These are phyloP conservation scores for Calephelis perditalis DNA, from an alignment of 2,888 invertebrate genomes.

Conservation along the genomic window DNA sequence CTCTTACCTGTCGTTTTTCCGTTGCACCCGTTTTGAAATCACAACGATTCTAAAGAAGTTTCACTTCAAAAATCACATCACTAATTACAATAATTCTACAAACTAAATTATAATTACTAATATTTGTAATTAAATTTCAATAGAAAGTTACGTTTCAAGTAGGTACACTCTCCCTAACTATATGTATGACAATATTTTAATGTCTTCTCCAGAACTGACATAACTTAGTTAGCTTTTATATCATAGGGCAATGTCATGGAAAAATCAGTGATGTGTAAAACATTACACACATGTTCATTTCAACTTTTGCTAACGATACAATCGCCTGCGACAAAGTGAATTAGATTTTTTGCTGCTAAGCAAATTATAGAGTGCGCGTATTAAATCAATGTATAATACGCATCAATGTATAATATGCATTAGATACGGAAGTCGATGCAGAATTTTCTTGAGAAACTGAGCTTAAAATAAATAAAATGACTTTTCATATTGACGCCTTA, in stretches of 20 bases:
- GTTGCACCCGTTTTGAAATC: too few relatives aligned
- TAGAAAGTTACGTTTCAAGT: too few relatives aligned
- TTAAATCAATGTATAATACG: not conserved
- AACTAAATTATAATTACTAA: too few relatives aligned
- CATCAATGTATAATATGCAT: not conserved
- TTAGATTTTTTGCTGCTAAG: constrained; percentile 8
- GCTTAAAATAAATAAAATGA: too few relatives aligned
- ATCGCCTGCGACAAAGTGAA: constrained; percentile 42
- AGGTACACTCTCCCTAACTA: not conserved
- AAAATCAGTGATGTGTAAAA: constrained; percentile 68
- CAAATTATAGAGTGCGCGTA: not conserved
- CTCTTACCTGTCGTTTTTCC: too few relatives aligned
- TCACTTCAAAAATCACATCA: too few relatives aligned
- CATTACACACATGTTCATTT: constrained; percentile 60
- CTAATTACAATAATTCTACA: too few relatives aligned
- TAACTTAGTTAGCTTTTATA: constrained; percentile 48
- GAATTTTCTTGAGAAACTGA: too few relatives aligned
- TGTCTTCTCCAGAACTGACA: constrained; percentile 60
- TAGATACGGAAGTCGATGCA: too few relatives aligned
- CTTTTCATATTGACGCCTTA: too few relatives aligned
- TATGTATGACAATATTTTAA: constrained; percentile 36
- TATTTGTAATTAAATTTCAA: too few relatives aligned
- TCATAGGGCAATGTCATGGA: constrained; percentile 69
- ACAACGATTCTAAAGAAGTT: too few relatives aligned
- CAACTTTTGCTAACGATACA: constrained; percentile 47